Conservation (phyloP, 1,140 invertebrate species). For the Goniozus legneri region DNA sequence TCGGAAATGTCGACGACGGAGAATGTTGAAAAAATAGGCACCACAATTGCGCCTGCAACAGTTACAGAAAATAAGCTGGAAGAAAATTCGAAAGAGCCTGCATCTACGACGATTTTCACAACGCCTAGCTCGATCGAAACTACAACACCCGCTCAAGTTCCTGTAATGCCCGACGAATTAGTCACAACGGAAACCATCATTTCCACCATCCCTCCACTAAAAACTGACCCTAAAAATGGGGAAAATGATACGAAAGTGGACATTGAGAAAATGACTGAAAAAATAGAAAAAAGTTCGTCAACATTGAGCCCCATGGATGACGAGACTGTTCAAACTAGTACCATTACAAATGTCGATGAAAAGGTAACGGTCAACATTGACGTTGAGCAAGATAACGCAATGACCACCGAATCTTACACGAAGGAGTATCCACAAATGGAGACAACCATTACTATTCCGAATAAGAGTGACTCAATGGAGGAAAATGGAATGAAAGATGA, state of each 20-base stretch:
- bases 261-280: neutral
- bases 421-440: no score
- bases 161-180: slow-evolving; percentile 47
- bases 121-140: slow-evolving; percentile 23
- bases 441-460: neutral
- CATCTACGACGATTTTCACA: slow-evolving; percentile 14
- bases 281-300: neutral
- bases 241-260: neutral
- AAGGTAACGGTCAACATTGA: neutral
- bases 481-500: slow-evolving; percentile 23
- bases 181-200: slow-evolving; percentile 20
- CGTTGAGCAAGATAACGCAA: neutral
- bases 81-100: slow-evolving; percentile 5
- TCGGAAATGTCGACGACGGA: slow-evolving; percentile 42
- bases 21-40: slow-evolving; percentile 17
- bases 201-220: neutral
- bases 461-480: neutral
- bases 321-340: neutral
- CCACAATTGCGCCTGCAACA: slow-evolving; percentile 8
- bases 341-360: neutral
- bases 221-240: neutral
- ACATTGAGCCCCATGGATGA: neutral
- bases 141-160: slow-evolving; percentile 45
- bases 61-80: slow-evolving; percentile 6
- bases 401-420: neutral